Evolutionary conservation across 2,888 invertebrate species (phyloP).

Genomic region (Lepidochitona cinerea): DNA sequence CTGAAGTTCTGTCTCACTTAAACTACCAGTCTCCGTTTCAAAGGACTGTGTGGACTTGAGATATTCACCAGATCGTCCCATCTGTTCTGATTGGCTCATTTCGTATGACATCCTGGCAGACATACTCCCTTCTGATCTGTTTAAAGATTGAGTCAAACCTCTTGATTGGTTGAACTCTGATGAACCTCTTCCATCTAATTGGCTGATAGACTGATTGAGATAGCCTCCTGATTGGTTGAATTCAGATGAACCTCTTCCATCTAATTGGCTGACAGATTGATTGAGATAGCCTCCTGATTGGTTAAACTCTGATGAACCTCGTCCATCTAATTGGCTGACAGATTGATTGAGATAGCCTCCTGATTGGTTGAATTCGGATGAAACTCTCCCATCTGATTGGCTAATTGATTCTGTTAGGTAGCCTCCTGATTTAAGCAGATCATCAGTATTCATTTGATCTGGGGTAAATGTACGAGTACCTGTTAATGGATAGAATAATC

Average conservation of each 20-base stretch:
- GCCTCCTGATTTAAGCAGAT: conserved; percentile 41
- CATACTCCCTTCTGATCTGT: background rate
- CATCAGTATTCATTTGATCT: conserved; percentile 63
- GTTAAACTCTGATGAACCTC: background rate
- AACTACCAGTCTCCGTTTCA: conserved; percentile 30
- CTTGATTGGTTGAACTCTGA: background rate
- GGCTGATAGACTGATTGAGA: conserved; percentile 50
- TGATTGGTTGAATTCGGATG: background rate
- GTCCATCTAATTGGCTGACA: conserved; percentile 45
- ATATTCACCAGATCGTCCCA: background rate
- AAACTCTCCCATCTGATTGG: conserved; percentile 36
- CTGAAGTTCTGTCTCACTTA: conserved; percentile 36
- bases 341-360: conserved; percentile 49
- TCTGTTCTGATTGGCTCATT: background rate
- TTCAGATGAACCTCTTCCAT: conserved; percentile 12
- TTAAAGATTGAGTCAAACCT: background rate
- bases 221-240: conserved; percentile 31
- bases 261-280: conserved; percentile 50
- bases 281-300: conserved; percentile 33
- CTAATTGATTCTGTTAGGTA: conserved; percentile 49
- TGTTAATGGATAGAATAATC: too few relatives aligned
- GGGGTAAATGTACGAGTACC: conserved; percentile 53
- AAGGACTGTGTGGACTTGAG: conserved; percentile 39
- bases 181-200: conserved; percentile 32
- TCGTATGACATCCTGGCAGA: conserved; percentile 2